These are phyloP conservation scores for Tetramorium simillimum DNA, from an alignment of 1,140 invertebrate genomes.

Conservation along the genomic window DNA sequence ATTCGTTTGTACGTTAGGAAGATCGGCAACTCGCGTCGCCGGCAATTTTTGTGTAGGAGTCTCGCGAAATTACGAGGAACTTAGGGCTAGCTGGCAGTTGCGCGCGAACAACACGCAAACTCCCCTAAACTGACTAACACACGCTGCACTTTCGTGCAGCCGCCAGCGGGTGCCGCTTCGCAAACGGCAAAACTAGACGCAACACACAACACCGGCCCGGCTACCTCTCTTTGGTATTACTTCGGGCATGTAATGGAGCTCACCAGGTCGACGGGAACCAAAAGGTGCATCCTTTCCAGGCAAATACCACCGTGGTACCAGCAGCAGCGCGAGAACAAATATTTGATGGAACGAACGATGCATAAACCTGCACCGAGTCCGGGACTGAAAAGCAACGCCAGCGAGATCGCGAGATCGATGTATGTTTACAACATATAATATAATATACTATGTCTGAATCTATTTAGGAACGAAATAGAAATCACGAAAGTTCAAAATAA, in stretches of 20 bases:
- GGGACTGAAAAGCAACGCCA: not conserved
- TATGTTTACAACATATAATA: not conserved
- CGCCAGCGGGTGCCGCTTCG: slow-evolving; percentile 23
- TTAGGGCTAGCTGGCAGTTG: slow-evolving; percentile 41
- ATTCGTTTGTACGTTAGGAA: not conserved
- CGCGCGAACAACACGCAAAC: slow-evolving; percentile 43
- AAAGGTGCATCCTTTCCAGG: slow-evolving; percentile 51
- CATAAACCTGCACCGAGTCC: slow-evolving; percentile 15
- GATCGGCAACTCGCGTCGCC: not conserved
- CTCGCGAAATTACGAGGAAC: slow-evolving; percentile 46
- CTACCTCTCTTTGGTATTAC: slow-evolving; percentile 44
- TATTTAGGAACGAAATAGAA: not conserved
- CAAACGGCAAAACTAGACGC: slow-evolving; percentile 55
- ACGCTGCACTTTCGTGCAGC: slow-evolving; percentile 38
- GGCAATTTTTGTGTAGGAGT: slow-evolving; percentile 24
- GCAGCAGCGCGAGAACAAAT: slow-evolving; percentile 45
- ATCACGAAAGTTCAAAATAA: not conserved
- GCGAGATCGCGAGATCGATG: not conserved
- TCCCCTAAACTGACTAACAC: slow-evolving; percentile 51
- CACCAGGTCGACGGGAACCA: slow-evolving; percentile 16
- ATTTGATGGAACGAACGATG: slow-evolving; percentile 48
- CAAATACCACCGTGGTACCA: slow-evolving; percentile 50
- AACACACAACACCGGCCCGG: slow-evolving; percentile 23
- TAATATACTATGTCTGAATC: not conserved
- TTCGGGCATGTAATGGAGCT: slow-evolving; percentile 56